A percentile compares a stretch with the other conserved stretches of the same genome.
These are phyloP conservation scores for Barnardius zonarius DNA, from an alignment of 2,113 vertebrate species.

Conservation along the genomic window DNA sequence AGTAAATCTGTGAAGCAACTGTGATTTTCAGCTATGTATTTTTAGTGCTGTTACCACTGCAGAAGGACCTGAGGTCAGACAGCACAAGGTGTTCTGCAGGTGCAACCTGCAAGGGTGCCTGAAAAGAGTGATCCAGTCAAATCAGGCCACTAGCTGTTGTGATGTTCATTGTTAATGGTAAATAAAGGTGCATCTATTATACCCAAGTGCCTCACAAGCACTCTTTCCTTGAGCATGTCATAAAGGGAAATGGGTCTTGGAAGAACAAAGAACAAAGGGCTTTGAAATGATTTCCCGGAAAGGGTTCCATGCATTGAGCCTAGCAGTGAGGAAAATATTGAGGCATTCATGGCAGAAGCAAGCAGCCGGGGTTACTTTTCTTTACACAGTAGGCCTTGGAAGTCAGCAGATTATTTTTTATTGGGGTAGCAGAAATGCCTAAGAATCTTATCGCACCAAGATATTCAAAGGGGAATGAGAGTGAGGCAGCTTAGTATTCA, in stretches of 20 bases:
- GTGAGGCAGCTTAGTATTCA: background rate
- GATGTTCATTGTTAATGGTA: background rate
- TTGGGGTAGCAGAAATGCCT: background rate
- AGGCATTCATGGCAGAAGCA: background rate
- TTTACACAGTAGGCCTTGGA: background rate
- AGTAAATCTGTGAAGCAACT: background rate
- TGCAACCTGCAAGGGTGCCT: background rate
- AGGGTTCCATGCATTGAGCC: background rate
- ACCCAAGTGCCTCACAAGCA: background rate
- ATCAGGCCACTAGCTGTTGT: background rate
- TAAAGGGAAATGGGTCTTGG: background rate
- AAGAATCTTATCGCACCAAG: background rate
- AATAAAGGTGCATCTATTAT: background rate
- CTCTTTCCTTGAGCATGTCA: background rate
- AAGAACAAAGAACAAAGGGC: background rate
- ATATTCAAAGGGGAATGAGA: background rate
- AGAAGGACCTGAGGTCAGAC: background rate
- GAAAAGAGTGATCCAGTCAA: background rate
- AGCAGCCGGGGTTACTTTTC: background rate
- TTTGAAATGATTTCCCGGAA: background rate
- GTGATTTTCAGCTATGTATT: background rate
- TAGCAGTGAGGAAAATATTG: background rate
- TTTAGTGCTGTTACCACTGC: background rate
- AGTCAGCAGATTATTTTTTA: background rate
- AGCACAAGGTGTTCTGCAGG: background rate